Conservation (phyloP, 2,113 vertebrate genomes). For the Ardeotis arabs region DNA sequence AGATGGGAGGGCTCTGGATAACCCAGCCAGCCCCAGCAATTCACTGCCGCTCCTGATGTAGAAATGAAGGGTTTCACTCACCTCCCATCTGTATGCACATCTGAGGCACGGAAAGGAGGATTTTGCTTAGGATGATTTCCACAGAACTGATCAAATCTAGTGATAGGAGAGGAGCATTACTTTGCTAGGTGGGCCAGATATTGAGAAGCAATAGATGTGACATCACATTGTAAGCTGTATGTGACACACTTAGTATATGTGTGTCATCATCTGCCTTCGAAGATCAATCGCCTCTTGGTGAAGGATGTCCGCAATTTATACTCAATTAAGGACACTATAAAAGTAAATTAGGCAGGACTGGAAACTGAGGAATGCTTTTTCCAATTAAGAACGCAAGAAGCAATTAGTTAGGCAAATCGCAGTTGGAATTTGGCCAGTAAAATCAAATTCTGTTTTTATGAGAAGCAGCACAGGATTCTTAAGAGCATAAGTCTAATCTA, state of each 20-base stretch:
- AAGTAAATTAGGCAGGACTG: neutral
- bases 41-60: neutral
- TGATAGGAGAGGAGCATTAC: neutral
- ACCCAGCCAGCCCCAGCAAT: neutral
- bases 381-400: constrained; percentile 22
- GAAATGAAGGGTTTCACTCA: neutral
- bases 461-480: neutral
- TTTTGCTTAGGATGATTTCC: neutral
- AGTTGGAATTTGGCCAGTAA: constrained; percentile 37
- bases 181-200: neutral
- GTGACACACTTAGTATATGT: neutral
- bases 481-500: neutral
- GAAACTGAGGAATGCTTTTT: neutral
- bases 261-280: neutral
- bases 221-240: neutral
- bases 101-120: neutral
- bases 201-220: neutral
- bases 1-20: constrained; percentile 2
- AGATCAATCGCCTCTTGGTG: neutral
- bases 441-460: neutral
- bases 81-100: neutral
- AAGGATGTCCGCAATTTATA: neutral
- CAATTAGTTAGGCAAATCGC: constrained; percentile 45
- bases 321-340: neutral
- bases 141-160: neutral